phyloP scores from a whole-genome alignment of 2,797 vertebrate species.

The Coccyzus lansbergi region DNA sequence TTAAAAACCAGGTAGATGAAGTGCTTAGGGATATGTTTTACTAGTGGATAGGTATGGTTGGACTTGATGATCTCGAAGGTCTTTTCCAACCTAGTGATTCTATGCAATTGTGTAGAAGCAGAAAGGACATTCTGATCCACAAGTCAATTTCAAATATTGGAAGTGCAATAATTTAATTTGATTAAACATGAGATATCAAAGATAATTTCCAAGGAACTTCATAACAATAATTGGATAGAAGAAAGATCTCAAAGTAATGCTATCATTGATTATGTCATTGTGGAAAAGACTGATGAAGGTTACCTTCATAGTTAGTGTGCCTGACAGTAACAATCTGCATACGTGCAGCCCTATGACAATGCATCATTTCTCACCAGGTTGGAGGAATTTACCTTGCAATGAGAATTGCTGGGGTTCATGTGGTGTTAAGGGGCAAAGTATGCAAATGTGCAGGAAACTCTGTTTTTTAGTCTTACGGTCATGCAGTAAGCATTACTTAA shows the following conservation, averaged over 20 bases:
- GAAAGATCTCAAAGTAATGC: neutral
- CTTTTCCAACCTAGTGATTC: too few relatives aligned
- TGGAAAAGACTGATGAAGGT: neutral
- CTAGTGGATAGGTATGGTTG: too few relatives aligned
- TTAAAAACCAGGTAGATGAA: too few relatives aligned
- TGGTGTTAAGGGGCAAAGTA: neutral
- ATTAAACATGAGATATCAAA: neutral
- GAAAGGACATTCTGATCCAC: neutral
- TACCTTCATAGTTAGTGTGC: neutral
- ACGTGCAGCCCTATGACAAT: neutral
- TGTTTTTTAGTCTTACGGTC: neutral
- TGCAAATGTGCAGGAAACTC: neutral
- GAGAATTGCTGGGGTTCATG: neutral
- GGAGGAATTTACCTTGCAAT: neutral
- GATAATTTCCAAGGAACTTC: neutral
- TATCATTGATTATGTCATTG: neutral
- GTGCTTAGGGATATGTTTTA: too few relatives aligned
- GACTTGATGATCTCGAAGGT: too few relatives aligned
- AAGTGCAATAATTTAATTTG: neutral
- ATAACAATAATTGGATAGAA: neutral
- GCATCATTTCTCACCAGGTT: neutral
- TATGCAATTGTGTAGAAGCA: neutral
- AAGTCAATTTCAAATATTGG: neutral
- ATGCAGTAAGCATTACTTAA: neutral
- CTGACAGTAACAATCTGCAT: neutral